Percentiles rank a stretch among this genome's conserved stretches.
Evolutionary conservation across 2,888 invertebrate species (phyloP).

Genomic region (Xanthia togata): DNA sequence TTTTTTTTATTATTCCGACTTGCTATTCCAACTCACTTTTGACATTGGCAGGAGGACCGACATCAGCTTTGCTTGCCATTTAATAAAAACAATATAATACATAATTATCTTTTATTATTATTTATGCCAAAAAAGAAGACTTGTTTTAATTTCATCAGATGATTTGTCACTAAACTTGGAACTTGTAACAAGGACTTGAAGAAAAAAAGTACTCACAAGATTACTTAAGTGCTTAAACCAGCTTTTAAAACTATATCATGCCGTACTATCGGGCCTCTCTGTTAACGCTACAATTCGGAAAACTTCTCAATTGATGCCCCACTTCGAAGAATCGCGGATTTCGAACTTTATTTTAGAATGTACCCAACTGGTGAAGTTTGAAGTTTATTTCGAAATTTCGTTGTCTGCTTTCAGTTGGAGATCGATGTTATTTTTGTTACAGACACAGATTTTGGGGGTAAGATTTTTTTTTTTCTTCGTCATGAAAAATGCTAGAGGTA

Average conservation of each 20-base stretch:
- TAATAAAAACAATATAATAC: too few relatives aligned
- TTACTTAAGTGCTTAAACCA: conserved; percentile 9
- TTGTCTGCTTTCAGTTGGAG: conserved; percentile 24
- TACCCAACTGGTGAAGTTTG: conserved; percentile 28
- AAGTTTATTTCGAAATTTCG: conserved; percentile 40
- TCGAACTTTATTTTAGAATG: conserved; percentile 56
- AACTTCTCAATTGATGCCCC: conserved; percentile 61
- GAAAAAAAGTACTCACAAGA: neutral
- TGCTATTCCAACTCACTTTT: too few relatives aligned
- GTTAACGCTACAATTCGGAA: conserved; percentile 48
- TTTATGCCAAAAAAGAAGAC: neutral
- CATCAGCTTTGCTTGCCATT: too few relatives aligned
- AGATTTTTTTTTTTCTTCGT: neutral
- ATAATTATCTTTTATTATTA: neutral
- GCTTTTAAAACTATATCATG: conserved; percentile 37
- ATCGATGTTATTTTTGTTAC: conserved; percentile 20
- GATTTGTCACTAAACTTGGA: neutral
- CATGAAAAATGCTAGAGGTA: neutral
- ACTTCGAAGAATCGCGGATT: conserved; percentile 45
- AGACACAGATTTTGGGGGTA: neutral
- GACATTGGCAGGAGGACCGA: too few relatives aligned
- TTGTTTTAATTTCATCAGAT: neutral
- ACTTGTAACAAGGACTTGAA: neutral
- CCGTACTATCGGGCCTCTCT: conserved; percentile 21
- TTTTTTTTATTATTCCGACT: too few relatives aligned